A percentile compares a stretch with the other conserved stretches of the same genome.
Conservation (phyloP, 2,888 invertebrate genomes). For the Boloria euphrosyne region DNA sequence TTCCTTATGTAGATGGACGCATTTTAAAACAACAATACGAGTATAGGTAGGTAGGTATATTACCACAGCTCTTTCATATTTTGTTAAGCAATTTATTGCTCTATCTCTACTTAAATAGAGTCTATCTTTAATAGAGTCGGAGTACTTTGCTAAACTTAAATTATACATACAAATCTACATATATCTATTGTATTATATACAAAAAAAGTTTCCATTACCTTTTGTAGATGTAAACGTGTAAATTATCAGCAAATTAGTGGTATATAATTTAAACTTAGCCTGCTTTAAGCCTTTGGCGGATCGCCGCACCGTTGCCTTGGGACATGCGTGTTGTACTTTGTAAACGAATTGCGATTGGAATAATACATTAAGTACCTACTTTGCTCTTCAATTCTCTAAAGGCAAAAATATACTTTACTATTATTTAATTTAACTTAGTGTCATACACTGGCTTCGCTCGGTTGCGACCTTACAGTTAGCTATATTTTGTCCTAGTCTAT, state of each 20-base stretch:
- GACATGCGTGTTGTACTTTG: constrained; percentile 23
- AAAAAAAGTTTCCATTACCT: constrained; percentile 10
- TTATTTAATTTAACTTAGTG: background rate
- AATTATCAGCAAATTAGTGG: constrained; percentile 58
- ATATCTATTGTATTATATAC: background rate
- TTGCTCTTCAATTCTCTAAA: constrained; percentile 1
- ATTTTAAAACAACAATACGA: no score
- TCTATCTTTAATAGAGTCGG: no score
- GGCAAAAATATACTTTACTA: background rate
- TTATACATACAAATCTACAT: background rate
- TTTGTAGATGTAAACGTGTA: constrained; percentile 41
- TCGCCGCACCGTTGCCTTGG: constrained; percentile 12
- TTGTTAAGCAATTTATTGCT: no score
- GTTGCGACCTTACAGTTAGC: no score
- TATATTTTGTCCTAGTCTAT: no score
- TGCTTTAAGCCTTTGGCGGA: constrained; percentile 19
- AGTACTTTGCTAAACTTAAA: no score
- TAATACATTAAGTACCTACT: background rate
- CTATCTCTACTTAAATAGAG: no score
- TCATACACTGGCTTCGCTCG: no score
- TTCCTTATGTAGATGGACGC: no score
- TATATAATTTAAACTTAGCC: constrained; percentile 10
- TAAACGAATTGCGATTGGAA: constrained; percentile 4
- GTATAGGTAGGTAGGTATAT: no score
- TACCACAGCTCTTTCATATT: no score